Percentiles rank a stretch among this genome's conserved stretches.
phyloP scores from a whole-genome alignment of 2,797 vertebrate genomes.

The Enteromius unitaeniatus region DNA sequence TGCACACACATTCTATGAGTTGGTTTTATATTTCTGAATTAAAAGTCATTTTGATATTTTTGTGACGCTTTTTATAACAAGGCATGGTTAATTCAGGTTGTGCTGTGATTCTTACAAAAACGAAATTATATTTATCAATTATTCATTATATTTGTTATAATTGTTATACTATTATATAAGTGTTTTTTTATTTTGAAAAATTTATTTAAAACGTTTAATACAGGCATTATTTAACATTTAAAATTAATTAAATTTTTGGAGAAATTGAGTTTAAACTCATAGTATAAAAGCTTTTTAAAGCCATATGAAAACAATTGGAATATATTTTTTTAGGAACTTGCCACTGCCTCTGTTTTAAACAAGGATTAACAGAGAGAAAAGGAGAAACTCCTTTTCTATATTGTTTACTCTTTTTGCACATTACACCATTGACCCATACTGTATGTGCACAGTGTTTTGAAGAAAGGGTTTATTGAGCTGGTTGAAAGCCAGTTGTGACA shows the following conservation, averaged over 20 bases:
- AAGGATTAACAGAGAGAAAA: not conserved
- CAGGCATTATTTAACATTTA: not conserved
- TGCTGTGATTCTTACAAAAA: not conserved
- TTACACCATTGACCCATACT: not conserved
- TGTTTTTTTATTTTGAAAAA: not conserved
- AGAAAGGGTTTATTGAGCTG: conserved; percentile 53
- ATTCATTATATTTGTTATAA: not conserved
- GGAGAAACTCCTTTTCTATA: not conserved
- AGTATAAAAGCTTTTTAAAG: not conserved
- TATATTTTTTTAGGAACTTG: not conserved
- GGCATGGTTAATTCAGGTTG: not conserved
- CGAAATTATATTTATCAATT: not conserved
- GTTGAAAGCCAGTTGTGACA: conserved; percentile 35
- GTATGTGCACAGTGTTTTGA: conserved; percentile 47
- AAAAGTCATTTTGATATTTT: not conserved
- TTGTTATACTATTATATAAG: no score
- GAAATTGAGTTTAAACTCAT: not conserved
- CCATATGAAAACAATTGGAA: not conserved
- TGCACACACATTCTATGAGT: not conserved
- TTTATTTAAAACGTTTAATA: not conserved
- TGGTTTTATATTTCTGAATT: not conserved
- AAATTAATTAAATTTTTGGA: not conserved
- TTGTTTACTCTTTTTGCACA: not conserved
- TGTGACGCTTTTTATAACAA: not conserved
- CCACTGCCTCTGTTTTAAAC: not conserved